phyloP scores from a whole-genome alignment of 2,888 invertebrate genomes.

The Limenitis camilla region DNA sequence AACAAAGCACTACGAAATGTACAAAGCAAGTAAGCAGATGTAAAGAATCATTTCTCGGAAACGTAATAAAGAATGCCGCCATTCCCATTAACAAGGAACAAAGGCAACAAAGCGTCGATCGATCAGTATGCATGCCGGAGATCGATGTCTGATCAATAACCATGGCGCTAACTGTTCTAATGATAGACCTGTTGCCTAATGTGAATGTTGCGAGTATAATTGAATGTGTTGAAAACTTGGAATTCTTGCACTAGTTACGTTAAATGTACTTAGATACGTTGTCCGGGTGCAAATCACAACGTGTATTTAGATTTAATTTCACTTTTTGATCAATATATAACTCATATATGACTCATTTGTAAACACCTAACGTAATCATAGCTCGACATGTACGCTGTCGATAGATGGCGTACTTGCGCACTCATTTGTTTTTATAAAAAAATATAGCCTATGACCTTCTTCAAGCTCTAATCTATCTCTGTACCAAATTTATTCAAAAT shows the following conservation, averaged over 20 bases:
- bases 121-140: slow-evolving; percentile 21
- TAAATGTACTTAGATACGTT: neutral
- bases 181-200: slow-evolving; percentile 14
- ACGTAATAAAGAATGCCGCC: neutral
- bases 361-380: too few relatives aligned
- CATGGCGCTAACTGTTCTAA: slow-evolving; percentile 32
- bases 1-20: neutral
- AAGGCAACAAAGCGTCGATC: slow-evolving; percentile 15
- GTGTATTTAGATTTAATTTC: too few relatives aligned
- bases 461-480: too few relatives aligned
- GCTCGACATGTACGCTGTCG: too few relatives aligned
- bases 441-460: too few relatives aligned
- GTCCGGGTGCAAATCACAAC: too few relatives aligned
- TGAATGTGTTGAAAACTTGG: slow-evolving; percentile 18
- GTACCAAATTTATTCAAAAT: too few relatives aligned
- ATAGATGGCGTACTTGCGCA: too few relatives aligned
- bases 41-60: neutral
- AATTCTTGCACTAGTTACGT: neutral
- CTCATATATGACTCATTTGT: too few relatives aligned
- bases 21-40: neutral
- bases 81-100: slow-evolving; percentile 8
- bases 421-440: too few relatives aligned
- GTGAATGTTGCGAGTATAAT: slow-evolving; percentile 36
- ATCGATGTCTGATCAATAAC: slow-evolving; percentile 34
- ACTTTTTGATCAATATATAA: too few relatives aligned